These are phyloP conservation scores for Fukomys damarensis DNA, from an alignment of 2,113 vertebrate species.

Conservation along the genomic window DNA sequence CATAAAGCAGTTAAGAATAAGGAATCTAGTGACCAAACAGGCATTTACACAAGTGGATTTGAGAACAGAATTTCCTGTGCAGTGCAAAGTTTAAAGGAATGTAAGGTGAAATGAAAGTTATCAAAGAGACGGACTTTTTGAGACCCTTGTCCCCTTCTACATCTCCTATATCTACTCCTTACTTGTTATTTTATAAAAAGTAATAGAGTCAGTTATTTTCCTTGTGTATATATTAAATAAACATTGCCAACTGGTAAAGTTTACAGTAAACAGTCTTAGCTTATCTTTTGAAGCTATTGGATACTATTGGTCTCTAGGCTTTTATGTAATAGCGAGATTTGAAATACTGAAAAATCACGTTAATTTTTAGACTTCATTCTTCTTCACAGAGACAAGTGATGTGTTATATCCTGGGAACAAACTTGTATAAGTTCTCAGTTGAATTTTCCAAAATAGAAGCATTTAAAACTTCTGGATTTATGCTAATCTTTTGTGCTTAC, in stretches of 20 bases:
- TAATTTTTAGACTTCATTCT: constrained; percentile 78
- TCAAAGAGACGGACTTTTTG: constrained; percentile 95
- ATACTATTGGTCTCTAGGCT: constrained; percentile 77
- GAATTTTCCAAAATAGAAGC: constrained; percentile 78
- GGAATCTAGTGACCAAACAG: constrained; percentile 28
- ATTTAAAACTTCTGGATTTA: constrained; percentile 81
- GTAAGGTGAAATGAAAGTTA: constrained; percentile 96
- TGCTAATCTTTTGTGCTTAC: constrained; percentile 82
- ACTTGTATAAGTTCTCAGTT: constrained; percentile 81
- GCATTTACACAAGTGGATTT: constrained; percentile 40
- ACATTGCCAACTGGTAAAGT: constrained; percentile 69
- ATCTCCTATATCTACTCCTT: constrained; percentile 94
- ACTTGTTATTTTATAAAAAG: constrained; percentile 96
- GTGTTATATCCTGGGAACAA: constrained; percentile 78
- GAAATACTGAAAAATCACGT: constrained; percentile 78
- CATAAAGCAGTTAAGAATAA: constrained; percentile 27
- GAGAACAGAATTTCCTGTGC: constrained; percentile 82
- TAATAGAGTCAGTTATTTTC: constrained; percentile 82
- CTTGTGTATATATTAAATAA: constrained; percentile 83
- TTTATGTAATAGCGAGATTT: constrained; percentile 79
- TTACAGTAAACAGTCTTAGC: constrained; percentile 74
- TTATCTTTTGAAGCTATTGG: constrained; percentile 83
- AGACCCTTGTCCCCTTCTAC: constrained; percentile 93
- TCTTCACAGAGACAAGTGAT: constrained; percentile 81
- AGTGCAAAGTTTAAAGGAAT: constrained; percentile 90